These are phyloP conservation scores for Panonychus citri DNA, from an alignment of 1,140 invertebrate genomes.

Conservation along the genomic window DNA sequence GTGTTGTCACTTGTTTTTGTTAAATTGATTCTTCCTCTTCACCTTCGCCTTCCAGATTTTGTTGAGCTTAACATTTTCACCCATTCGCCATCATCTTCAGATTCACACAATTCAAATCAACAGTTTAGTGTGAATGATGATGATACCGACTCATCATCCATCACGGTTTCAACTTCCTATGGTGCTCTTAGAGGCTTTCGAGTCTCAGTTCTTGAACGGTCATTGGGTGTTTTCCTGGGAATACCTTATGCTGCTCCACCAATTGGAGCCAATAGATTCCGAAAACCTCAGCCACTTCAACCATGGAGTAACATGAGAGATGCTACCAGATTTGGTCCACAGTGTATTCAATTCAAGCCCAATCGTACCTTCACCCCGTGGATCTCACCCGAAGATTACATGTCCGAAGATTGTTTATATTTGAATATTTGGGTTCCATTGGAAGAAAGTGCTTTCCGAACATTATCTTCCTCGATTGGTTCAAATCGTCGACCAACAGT, in stretches of 20 bases:
- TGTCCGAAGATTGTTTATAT: slow-evolving; percentile 78
- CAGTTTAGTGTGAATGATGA: neutral
- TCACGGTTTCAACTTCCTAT: neutral
- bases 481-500: slow-evolving; percentile 13
- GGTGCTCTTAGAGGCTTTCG: neutral
- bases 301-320: slow-evolving; percentile 14
- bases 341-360: slow-evolving; percentile 15
- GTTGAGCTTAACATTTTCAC: neutral
- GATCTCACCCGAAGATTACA: slow-evolving; percentile 4
- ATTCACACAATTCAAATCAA: neutral
- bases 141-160: neutral
- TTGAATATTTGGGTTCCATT: slow-evolving; percentile 61
- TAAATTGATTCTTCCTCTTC: neutral
- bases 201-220: neutral
- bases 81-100: neutral
- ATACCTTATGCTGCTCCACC: slow-evolving; percentile 20
- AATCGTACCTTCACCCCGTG: slow-evolving; percentile 8
- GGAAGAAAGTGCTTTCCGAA: slow-evolving; percentile 25
- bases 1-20: neutral
- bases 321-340: slow-evolving; percentile 12
- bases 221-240: slow-evolving; percentile 7
- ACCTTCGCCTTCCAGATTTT: neutral
- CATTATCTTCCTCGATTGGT: slow-evolving; percentile 19
- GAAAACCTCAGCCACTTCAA: slow-evolving; percentile 11
- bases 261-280: slow-evolving; percentile 14